These are phyloP conservation scores for Andrena fulva DNA, from an alignment of 2,888 invertebrate species.

Conservation along the genomic window DNA sequence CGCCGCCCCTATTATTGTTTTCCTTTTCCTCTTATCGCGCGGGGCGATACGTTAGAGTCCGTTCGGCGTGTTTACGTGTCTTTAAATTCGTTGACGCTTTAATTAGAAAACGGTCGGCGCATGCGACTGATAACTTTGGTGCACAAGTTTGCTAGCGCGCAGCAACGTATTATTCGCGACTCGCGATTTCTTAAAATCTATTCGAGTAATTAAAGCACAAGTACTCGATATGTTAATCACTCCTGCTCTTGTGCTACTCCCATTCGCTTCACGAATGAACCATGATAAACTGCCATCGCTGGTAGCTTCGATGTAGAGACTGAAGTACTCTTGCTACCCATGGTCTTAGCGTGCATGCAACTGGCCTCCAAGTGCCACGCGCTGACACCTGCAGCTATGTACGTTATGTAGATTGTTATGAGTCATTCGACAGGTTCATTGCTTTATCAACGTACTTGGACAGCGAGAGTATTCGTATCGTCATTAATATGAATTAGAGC, in stretches of 20 bases:
- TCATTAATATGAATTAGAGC: slow-evolving; percentile 38
- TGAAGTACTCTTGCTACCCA: background rate
- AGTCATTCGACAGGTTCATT: slow-evolving; percentile 21
- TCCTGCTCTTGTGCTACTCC: slow-evolving; percentile 2
- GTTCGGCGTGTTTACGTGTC: slow-evolving; percentile 32
- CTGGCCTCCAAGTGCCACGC: slow-evolving; percentile 15
- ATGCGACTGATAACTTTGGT: background rate
- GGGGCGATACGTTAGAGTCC: slow-evolving; percentile 32
- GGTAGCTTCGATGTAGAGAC: background rate
- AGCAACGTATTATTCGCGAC: background rate
- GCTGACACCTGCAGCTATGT: background rate
- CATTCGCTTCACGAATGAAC: slow-evolving; percentile 7
- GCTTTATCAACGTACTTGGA: background rate
- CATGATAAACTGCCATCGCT: slow-evolving; percentile 16
- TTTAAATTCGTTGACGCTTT: background rate
- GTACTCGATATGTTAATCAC: background rate
- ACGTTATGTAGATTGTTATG: slow-evolving; percentile 10
- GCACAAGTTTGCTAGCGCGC: background rate
- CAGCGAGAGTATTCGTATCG: slow-evolving; percentile 7
- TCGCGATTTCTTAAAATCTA: background rate
- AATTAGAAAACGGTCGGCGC: background rate
- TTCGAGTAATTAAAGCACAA: too few species aligned
- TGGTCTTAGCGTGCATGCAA: slow-evolving; percentile 14
- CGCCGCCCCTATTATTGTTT: slow-evolving; percentile 46
- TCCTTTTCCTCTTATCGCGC: slow-evolving; percentile 36